A percentile compares a stretch with the other conserved stretches of the same genome.
Evolutionary conservation across 64 coral and sea anemone genomes (phyloP).

Genomic region (Stichodactyla helianthus): DNA sequence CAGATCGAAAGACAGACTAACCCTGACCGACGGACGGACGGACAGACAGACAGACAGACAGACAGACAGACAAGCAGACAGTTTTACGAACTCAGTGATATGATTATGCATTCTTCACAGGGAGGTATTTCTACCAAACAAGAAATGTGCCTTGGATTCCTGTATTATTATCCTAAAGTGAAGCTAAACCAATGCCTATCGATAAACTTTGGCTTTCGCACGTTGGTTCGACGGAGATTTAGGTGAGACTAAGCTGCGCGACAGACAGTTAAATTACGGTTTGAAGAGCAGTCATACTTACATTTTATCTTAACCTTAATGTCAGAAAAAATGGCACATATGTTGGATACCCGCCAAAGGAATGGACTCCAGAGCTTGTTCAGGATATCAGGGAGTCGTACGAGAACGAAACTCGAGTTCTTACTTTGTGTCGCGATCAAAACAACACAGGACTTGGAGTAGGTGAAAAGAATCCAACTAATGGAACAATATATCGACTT

Average conservation of each 20-base stretch:
- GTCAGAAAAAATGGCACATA: background rate
- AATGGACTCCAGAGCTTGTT: background rate
- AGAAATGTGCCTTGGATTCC: background rate
- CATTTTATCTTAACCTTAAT: background rate
- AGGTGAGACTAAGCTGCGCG: background rate
- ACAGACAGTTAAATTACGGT: background rate
- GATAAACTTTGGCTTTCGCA: background rate
- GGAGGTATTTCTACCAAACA: background rate
- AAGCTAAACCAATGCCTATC: background rate
- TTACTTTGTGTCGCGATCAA: background rate
- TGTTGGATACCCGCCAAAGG: background rate
- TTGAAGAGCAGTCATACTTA: background rate
- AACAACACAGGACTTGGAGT: background rate
- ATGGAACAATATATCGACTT: no score
- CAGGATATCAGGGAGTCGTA: background rate
- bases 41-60: no score
- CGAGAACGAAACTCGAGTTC: background rate
- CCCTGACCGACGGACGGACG: no score
- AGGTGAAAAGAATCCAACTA: background rate
- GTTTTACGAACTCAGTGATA: no score
- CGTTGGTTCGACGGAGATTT: background rate
- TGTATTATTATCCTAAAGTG: slow-evolving; percentile 12
- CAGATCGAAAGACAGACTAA: no score
- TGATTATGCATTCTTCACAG: background rate
- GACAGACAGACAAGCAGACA: no score